phyloP scores from a whole-genome alignment of 2,888 invertebrate genomes.

The Archips xylosteana region DNA sequence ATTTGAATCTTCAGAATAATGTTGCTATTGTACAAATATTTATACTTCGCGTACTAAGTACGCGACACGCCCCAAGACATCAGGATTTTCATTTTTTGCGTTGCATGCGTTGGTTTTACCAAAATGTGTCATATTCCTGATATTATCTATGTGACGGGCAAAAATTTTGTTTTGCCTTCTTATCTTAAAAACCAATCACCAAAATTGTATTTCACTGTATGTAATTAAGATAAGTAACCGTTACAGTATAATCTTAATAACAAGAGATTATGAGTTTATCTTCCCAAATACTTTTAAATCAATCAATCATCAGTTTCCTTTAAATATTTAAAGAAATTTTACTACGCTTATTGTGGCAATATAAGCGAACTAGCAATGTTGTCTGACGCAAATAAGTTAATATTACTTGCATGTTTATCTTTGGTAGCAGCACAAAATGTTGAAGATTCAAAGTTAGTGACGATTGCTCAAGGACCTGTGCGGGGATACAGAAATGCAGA shows the following conservation, averaged over 20 bases:
- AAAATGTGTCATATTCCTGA: too few relatives aligned
- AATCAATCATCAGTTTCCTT: neutral
- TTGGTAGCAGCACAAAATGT: neutral
- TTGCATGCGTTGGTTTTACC: too few relatives aligned
- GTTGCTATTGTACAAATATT: too few relatives aligned
- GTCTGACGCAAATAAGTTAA: neutral
- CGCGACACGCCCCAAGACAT: too few relatives aligned
- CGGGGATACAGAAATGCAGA: conserved; percentile 2
- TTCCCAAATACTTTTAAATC: neutral
- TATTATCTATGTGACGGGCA: too few relatives aligned
- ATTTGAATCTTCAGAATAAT: too few relatives aligned
- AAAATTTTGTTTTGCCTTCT: neutral
- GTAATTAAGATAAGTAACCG: conserved; percentile 6
- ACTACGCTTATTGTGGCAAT: neutral
- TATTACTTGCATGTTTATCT: neutral
- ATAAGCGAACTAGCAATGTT: neutral
- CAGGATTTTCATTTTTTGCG: too few relatives aligned
- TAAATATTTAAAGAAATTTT: neutral
- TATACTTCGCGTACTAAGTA: too few relatives aligned
- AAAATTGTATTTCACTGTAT: neutral
- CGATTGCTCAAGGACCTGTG: conserved; percentile 17
- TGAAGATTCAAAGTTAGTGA: conserved; percentile 6
- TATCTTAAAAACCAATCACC: neutral
- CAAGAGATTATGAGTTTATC: neutral
- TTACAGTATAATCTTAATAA: neutral